phyloP scores from a whole-genome alignment of 2,888 invertebrate genomes.

The Orthosia gothica region DNA sequence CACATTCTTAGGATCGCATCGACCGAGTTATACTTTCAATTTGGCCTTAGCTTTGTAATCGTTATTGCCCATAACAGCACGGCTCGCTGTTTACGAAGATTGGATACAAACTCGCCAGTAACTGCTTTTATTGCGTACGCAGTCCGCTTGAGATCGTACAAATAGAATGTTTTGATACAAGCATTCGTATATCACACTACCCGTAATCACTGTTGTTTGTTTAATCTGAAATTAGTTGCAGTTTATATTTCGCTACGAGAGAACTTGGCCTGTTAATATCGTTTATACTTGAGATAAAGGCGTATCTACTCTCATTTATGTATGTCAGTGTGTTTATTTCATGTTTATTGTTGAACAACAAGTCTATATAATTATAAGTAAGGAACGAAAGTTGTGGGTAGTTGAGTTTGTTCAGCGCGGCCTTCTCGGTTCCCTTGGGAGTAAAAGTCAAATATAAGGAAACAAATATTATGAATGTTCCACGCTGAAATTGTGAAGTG shows the following conservation, averaged over 20 bases:
- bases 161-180: slow-evolving; percentile 67
- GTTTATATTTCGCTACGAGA: slow-evolving; percentile 69
- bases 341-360: slow-evolving; percentile 54
- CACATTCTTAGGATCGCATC: slow-evolving; percentile 81
- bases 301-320: slow-evolving; percentile 54
- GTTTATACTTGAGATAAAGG: slow-evolving; percentile 64
- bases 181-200: slow-evolving; percentile 65
- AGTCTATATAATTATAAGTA: slow-evolving; percentile 53
- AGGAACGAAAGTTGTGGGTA: slow-evolving; percentile 55
- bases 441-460: slow-evolving; percentile 63
- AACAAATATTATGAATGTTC: slow-evolving; percentile 66
- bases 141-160: slow-evolving; percentile 55
- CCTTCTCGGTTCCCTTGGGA: slow-evolving; percentile 47
- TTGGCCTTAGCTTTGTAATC: slow-evolving; percentile 73
- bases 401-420: slow-evolving; percentile 49
- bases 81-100: slow-evolving; percentile 74
- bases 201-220: slow-evolving; percentile 78
- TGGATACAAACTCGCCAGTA: slow-evolving; percentile 72
- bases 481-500: slow-evolving; percentile 55
- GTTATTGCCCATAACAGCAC: slow-evolving; percentile 75
- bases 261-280: slow-evolving; percentile 71
- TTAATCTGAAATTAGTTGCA: slow-evolving; percentile 76
- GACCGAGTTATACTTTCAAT: slow-evolving; percentile 78
- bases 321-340: slow-evolving; percentile 40
- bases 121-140: slow-evolving; percentile 73